Evolutionary conservation across 2,888 invertebrate species (phyloP).

Genomic region (Prostheceraeus crozeri): DNA sequence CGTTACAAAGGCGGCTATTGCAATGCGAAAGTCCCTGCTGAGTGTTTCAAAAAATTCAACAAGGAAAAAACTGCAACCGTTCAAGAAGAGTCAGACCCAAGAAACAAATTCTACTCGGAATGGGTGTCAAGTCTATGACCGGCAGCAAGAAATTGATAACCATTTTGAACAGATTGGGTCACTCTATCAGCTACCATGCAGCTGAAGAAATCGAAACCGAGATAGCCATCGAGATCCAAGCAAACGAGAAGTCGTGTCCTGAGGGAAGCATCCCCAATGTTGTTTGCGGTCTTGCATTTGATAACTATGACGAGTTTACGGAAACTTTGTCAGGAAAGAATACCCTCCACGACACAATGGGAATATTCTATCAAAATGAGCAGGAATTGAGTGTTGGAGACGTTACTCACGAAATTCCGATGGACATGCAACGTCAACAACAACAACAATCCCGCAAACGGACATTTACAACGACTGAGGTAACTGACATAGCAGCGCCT

Average conservation of each 20-base stretch:
- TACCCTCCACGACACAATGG: constrained; percentile 39
- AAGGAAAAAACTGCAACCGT: too few relatives aligned
- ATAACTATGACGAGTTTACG: constrained; percentile 37
- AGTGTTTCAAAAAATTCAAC: not conserved
- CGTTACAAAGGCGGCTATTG: constrained; percentile 7
- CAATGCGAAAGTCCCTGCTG: constrained; percentile 2
- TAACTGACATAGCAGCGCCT: constrained; percentile 16
- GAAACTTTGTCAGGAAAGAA: constrained; percentile 34
- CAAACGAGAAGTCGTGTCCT: constrained; percentile 14
- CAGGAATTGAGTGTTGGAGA: too few relatives aligned
- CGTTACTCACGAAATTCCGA: too few relatives aligned
- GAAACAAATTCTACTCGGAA: constrained; percentile 37
- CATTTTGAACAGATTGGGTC: constrained; percentile 36
- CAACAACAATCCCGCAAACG: too few relatives aligned
- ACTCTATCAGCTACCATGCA: constrained; percentile 33
- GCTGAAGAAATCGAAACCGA: constrained; percentile 36
- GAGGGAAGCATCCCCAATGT: constrained; percentile 13
- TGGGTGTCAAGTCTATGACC: constrained; percentile 35
- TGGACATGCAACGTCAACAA: too few relatives aligned
- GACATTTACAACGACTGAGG: too few relatives aligned
- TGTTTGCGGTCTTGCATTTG: constrained; percentile 25
- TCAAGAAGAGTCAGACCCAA: constrained; percentile 29
- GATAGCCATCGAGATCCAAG: constrained; percentile 13
- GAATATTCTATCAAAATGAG: constrained; percentile 37
- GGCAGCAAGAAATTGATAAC: constrained; percentile 38